These are phyloP conservation scores for Myathropa florea DNA, from an alignment of 2,888 invertebrate species.

Conservation along the genomic window DNA sequence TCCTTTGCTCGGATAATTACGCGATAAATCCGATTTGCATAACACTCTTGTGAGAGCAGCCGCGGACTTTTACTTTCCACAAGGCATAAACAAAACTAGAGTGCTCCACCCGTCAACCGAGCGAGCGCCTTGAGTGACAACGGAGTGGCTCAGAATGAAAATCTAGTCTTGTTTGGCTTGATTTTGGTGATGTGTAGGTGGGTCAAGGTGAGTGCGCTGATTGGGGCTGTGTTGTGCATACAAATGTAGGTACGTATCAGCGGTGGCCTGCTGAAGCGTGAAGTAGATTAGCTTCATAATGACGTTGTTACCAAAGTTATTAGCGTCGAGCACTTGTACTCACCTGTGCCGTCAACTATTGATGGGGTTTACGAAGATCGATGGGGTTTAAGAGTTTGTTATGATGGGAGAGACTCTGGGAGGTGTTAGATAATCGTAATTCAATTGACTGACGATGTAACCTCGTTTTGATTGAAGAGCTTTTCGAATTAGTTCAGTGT, in stretches of 20 bases:
- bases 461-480: background rate
- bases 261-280: background rate
- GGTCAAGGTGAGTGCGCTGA: slow-evolving; percentile 26
- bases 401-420: background rate
- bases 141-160: slow-evolving; percentile 17
- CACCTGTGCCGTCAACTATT: background rate
- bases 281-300: background rate
- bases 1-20: background rate
- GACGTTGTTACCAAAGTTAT: background rate
- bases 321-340: background rate
- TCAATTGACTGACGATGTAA: background rate
- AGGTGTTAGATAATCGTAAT: background rate
- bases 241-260: background rate
- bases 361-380: background rate
- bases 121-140: background rate
- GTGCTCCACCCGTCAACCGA: too few species aligned
- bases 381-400: background rate
- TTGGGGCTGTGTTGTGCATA: background rate
- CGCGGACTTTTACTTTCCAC: slow-evolving; percentile 29
- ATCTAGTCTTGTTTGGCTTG: background rate
- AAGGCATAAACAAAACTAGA: background rate
- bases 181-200: slow-evolving; percentile 3
- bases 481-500: background rate
- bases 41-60: background rate
- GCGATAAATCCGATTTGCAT: slow-evolving; percentile 28